Evolutionary conservation across 2,113 vertebrate genomes (phyloP).

Genomic region (Chloropsis hardwickii): DNA sequence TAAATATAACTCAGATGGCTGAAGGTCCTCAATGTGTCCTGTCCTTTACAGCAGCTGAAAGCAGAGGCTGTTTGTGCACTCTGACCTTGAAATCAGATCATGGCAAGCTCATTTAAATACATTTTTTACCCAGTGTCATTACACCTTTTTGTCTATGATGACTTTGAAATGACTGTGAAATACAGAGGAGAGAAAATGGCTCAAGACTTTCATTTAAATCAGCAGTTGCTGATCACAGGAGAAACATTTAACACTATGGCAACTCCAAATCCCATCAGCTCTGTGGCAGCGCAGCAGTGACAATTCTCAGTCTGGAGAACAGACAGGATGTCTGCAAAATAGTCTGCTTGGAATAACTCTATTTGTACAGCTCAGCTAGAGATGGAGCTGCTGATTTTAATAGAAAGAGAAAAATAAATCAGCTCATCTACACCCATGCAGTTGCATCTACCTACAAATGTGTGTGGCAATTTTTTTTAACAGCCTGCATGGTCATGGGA

Average conservation of each 20-base stretch:
- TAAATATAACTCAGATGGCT: not conserved
- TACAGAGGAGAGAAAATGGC: not conserved
- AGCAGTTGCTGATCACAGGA: conserved; percentile 42
- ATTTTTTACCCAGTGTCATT: not conserved
- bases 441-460: not conserved
- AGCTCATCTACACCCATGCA: not conserved
- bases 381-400: not conserved
- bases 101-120: not conserved
- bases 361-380: conserved; percentile 17
- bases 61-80: not conserved
- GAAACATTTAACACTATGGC: conserved; percentile 34
- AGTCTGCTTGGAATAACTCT: not conserved
- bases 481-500: not conserved
- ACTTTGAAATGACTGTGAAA: conserved; percentile 14
- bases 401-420: not conserved
- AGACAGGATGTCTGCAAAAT: conserved; percentile 25
- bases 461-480: not conserved
- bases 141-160: conserved; percentile 1
- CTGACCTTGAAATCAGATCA: conserved; percentile 8
- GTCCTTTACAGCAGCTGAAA: not conserved
- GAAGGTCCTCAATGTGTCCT: not conserved
- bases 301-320: conserved; percentile 4
- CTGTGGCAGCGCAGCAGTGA: not conserved
- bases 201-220: conserved; percentile 46
- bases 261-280: conserved; percentile 35